Evolutionary conservation across 1,140 invertebrate species (phyloP), one percentile per base, ranked within the genome.

Genomic region (Batillaria attramentaria): DNA sequence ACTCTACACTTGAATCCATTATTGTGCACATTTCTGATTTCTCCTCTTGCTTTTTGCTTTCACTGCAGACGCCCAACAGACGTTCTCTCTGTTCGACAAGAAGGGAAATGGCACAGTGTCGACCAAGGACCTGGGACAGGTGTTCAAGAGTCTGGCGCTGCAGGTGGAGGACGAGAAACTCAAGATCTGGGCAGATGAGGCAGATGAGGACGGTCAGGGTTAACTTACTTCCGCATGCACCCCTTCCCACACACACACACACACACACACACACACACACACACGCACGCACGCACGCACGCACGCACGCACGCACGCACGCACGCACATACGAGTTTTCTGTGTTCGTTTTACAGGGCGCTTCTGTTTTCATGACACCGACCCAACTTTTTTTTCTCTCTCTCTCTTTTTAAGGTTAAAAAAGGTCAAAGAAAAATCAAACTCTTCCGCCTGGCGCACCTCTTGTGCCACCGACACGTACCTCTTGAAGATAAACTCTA

Each of bases 171-270:
- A 84, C 62, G 88, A 90, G 24, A 89, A 89, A 81, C 83, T 91
- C 24, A 88, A 90, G 75, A 85, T 86, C 46, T 91, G 90, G 87
- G 86, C 88, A 43, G 90, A 91, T 79, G 87, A 89, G 46, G 85
- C 87, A 37, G 91, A 91, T 79, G 89, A 89, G 72, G 91, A 91
- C 54, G 90, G 90, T 91, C 80, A 72, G 84, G n/a, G 35, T 10
- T 42, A 13, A 66, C 33, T 35, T 43, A 10, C 62, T 66, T 66
- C 28, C 62, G 24, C 13, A 28, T 10, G 8, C 28, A 28, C 62
- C 28, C 62, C 28, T 28, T 66, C 62, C 28, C 62, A 13, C 62
- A 13, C 62, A 70, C 77, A 43, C 62, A 70, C 65, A 70, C 77
- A 70, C 43, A 70, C 62, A 70, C 77, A 70, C 65, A 70, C 77